Base-by-base conservation (phyloP, 2,888 invertebrate genomes). In the Drosophila demipolita region DNA sequence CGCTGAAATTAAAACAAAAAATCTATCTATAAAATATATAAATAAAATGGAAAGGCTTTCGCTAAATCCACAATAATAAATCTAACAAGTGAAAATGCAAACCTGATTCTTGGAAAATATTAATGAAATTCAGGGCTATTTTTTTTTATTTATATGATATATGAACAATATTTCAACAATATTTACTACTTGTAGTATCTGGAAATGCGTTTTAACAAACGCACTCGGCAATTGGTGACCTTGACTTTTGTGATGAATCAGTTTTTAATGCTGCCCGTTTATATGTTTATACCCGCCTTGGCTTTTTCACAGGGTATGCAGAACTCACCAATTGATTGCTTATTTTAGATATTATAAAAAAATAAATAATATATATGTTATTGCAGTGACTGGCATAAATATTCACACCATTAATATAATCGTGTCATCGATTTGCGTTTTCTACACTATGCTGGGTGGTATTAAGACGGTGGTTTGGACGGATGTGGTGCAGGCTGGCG, bases 381-480 rank as follows among this genome's bases (percentile, higher is more conserved):
- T 92, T 92, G 48, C 91, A 95, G 95, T 95, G 15, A 95, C 95
- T 15, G 95, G 94, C 1, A 89, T 94, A 17, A 94, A 94, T 73
- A 93, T 95, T 20, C 95, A 95, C 91, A 86, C 94, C 0, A 94
- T 95, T 36, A 94, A 95, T 63, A 83, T 93, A 0, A 91, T 94
- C 2, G 94, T 94, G 5, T 94, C 94, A 33, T 85, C 93, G 17
- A 93, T 95, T n/a, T 95, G 95, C 81, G 94, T 94, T 23, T 94
- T 95, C 86, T 95, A 91, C 52, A 91, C 95, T 0, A 94, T 94
- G 82, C 69, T 94, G 87, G 94, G 94, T 54, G 94, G 94, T 26
- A 91, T 94, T 38, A 94, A 94, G 85, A 94, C 94, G 12, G 94
- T 94, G 4, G 93, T 94, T 29, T 94, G 94, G 94, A 94, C 94